A percentile compares a stretch with the other conserved stretches of the same genome.
phyloP scores from a whole-genome alignment of 2,888 invertebrate genomes.

The Tipula lateralis region DNA sequence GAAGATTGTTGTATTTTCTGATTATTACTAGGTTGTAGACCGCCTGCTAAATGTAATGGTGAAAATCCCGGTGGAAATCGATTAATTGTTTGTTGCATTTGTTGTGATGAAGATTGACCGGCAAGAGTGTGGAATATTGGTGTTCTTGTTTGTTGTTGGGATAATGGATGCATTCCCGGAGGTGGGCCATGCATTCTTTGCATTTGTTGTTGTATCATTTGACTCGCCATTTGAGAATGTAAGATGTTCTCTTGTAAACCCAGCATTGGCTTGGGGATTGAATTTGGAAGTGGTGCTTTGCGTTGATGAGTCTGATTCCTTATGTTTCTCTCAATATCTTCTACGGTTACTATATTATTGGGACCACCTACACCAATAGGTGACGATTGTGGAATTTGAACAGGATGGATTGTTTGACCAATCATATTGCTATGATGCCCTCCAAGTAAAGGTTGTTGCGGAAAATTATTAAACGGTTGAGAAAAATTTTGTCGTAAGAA shows the following conservation, averaged over 20 bases:
- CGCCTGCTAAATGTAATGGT: slow-evolving; percentile 36
- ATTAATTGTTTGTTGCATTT: slow-evolving; percentile 44
- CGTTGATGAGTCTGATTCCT: slow-evolving; percentile 38
- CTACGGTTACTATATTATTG: slow-evolving; percentile 46
- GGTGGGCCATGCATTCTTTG: slow-evolving; percentile 37
- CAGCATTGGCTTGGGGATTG: slow-evolving; percentile 35
- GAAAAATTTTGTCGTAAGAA: slow-evolving; percentile 42
- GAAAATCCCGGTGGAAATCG: slow-evolving; percentile 45
- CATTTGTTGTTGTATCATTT: slow-evolving; percentile 35
- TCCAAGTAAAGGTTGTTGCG: slow-evolving; percentile 29
- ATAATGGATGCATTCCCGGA: not conserved
- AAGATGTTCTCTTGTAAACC: not conserved
- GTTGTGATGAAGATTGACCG: slow-evolving; percentile 41
- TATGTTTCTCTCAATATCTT: slow-evolving; percentile 48
- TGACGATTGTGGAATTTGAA: slow-evolving; percentile 31
- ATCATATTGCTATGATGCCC: not conserved
- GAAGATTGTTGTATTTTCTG: slow-evolving; percentile 37
- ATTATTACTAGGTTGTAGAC: slow-evolving; percentile 47
- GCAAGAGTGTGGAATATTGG: slow-evolving; percentile 38
- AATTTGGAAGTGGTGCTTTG: slow-evolving; percentile 31
- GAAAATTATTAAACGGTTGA: slow-evolving; percentile 36
- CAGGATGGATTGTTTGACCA: not conserved
- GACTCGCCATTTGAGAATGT: slow-evolving; percentile 35
- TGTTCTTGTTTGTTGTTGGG: slow-evolving; percentile 33
- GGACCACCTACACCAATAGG: slow-evolving; percentile 36